phyloP scores from a whole-genome alignment of 2,797 vertebrate species.

The Molothrus ater region DNA sequence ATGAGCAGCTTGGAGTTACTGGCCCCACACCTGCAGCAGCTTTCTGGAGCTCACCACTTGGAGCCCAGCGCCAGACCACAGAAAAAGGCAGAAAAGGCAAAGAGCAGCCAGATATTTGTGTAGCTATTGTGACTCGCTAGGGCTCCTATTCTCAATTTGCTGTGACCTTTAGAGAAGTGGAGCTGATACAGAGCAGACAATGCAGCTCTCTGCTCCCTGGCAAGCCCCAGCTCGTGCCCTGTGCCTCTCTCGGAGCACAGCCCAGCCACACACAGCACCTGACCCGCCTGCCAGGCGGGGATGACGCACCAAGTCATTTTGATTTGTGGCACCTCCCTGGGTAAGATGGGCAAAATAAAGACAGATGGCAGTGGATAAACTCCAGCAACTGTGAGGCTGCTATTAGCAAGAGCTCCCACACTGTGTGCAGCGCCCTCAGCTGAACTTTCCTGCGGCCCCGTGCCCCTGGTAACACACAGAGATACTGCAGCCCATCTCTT shows the following conservation, averaged over 20 bases:
- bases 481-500: not conserved
- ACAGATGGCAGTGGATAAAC: slow-evolving; percentile 46
- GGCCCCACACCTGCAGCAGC: slow-evolving; percentile 26
- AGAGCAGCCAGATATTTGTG: slow-evolving; percentile 15
- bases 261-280: not conserved
- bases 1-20: not conserved
- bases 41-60: not conserved
- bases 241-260: not conserved
- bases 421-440: not conserved
- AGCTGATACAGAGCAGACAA: slow-evolving; percentile 27
- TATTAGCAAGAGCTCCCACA: not conserved
- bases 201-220: not conserved
- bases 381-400: slow-evolving; percentile 11
- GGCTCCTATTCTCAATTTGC: slow-evolving; percentile 48
- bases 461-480: not conserved
- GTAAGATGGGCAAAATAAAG: slow-evolving; percentile 48
- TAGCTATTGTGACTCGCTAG: not conserved
- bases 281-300: not conserved
- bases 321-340: slow-evolving; percentile 52
- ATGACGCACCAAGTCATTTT: slow-evolving; percentile 53
- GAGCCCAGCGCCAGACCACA: not conserved
- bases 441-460: slow-evolving; percentile 23
- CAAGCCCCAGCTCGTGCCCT: not conserved
- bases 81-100: not conserved
- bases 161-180: slow-evolving; percentile 26